These are phyloP conservation scores for Haplochromis vanheusdeni DNA, from an alignment of 2,113 vertebrate genomes.

Conservation along the genomic window DNA sequence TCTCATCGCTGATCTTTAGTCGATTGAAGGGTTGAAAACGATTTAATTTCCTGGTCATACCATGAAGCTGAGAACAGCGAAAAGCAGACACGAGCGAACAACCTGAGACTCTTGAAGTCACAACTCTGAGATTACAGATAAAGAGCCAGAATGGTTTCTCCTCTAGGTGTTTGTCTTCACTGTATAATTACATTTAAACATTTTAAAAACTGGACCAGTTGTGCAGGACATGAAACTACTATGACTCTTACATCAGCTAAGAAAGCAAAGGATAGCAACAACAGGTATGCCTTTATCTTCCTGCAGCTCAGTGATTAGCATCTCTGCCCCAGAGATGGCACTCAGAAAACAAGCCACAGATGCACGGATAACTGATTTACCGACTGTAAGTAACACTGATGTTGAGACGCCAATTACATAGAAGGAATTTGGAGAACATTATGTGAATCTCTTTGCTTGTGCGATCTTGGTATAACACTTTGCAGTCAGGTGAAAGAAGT, in stretches of 20 bases:
- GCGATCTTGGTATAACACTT: background rate
- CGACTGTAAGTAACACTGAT: background rate
- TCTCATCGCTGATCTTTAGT: background rate
- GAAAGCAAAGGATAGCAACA: background rate
- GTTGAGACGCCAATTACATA: background rate
- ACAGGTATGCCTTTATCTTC: background rate
- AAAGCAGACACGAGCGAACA: background rate
- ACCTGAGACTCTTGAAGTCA: background rate
- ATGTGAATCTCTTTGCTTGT: background rate
- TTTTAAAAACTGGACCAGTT: background rate
- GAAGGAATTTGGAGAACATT: background rate
- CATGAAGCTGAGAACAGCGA: background rate
- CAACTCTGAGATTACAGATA: background rate
- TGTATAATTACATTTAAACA: background rate
- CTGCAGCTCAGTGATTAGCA: background rate
- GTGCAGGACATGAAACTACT: background rate
- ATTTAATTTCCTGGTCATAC: background rate
- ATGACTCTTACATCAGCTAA: background rate
- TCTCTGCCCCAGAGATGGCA: background rate
- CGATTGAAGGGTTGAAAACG: background rate
- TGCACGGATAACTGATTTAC: background rate
- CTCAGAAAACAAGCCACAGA: background rate
- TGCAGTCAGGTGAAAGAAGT: background rate
- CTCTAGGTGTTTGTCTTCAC: background rate
- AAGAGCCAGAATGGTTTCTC: background rate